Conservation (phyloP, 2,888 invertebrate species). For the Tanypteryx hageni region DNA sequence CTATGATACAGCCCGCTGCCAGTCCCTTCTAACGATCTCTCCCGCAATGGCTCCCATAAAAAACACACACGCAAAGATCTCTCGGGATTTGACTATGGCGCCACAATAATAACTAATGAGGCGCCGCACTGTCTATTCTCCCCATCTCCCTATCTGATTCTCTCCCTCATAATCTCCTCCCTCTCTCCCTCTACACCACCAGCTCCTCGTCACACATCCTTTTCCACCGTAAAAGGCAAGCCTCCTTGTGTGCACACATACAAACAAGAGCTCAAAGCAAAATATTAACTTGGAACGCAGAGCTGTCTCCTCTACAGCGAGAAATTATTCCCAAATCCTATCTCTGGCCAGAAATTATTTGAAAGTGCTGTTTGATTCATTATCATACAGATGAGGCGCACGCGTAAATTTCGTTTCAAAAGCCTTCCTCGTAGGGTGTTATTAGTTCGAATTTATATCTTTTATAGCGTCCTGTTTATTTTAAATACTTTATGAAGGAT, state of each 20-base stretch:
- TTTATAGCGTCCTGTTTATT: no score
- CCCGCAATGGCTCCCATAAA: neutral
- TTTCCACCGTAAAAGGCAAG: neutral
- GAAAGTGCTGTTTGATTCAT: neutral
- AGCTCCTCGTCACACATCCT: neutral
- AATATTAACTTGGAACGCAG: neutral
- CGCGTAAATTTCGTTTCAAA: neutral
- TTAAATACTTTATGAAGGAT: no score
- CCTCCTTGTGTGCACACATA: neutral
- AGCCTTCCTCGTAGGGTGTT: neutral
- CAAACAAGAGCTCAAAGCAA: neutral
- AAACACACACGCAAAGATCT: neutral
- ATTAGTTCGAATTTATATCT: neutral
- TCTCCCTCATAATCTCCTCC: neutral
- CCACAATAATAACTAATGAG: neutral
- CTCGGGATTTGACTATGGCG: neutral
- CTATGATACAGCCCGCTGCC: no score
- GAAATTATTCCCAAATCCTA: neutral
- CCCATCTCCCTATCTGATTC: neutral
- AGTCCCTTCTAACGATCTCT: neutral
- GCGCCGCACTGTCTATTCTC: neutral
- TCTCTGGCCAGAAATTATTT: neutral
- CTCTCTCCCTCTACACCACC: neutral
- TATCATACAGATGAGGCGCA: neutral
- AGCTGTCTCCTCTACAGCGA: neutral